Conservation (phyloP, 2,113 vertebrate genomes). For the Pseudorectes ferrugineus region DNA sequence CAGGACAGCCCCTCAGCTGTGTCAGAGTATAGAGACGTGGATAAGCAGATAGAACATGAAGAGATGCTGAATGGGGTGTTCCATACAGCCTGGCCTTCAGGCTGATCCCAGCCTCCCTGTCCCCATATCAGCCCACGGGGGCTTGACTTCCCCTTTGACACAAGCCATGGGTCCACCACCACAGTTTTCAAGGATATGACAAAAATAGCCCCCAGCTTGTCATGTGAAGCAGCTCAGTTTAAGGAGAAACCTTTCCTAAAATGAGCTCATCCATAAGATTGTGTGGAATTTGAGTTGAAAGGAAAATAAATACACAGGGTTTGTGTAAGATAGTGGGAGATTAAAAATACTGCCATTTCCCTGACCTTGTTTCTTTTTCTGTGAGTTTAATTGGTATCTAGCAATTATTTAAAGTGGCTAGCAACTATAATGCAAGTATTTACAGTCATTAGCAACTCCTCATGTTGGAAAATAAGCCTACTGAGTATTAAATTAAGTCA, state of each 20-base stretch:
- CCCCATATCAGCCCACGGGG: accelerated
- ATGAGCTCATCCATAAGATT: neutral
- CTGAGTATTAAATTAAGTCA: conserved; percentile 44
- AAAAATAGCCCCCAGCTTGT: neutral
- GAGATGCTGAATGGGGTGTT: neutral
- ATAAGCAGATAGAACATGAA: neutral
- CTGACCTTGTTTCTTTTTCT: neutral
- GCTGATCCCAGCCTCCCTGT: neutral
- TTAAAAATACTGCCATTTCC: neutral
- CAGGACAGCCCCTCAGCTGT: neutral
- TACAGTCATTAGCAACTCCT: conserved; percentile 32
- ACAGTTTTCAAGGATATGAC: neutral
- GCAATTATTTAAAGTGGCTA: conserved; percentile 35
- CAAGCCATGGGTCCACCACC: neutral
- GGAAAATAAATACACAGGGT: neutral
- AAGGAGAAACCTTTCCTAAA: neutral
- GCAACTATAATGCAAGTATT: conserved; percentile 1
- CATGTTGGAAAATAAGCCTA: conserved; percentile 25
- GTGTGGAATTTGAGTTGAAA: neutral
- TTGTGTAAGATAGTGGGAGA: neutral
- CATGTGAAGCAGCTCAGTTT: neutral
- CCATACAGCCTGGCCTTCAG: neutral
- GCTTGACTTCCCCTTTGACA: neutral
- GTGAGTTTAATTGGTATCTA: neutral
- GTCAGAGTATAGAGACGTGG: accelerated